phyloP scores from a whole-genome alignment of 1,140 invertebrate genomes.

The Bombyx mandarina region DNA sequence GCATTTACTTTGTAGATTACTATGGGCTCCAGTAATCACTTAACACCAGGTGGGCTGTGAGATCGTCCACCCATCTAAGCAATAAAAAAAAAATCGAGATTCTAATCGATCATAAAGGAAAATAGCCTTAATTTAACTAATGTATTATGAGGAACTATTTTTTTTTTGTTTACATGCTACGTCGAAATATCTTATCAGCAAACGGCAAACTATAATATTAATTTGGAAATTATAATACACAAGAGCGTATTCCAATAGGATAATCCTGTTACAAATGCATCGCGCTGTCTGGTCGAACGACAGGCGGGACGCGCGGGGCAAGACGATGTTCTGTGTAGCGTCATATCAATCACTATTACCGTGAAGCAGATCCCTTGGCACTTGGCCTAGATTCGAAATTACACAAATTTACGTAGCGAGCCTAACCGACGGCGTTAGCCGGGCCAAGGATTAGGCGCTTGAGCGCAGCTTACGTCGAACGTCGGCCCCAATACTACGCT shows the following conservation, averaged over 20 bases:
- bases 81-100: no score
- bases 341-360: conserved; percentile 68
- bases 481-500: conserved; percentile 51
- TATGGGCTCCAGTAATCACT: no score
- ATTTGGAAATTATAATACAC: not conserved
- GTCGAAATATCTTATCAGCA: no score
- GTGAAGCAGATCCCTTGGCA: conserved; percentile 62
- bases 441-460: conserved; percentile 49
- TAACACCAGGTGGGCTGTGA: no score
- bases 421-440: conserved; percentile 50
- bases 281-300: conserved; percentile 33
- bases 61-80: no score
- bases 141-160: no score
- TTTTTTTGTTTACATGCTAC: no score
- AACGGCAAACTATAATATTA: no score
- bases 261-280: conserved; percentile 50
- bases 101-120: no score
- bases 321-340: conserved; percentile 42
- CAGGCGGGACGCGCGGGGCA: conserved; percentile 29
- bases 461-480: conserved; percentile 53
- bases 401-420: conserved; percentile 66
- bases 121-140: no score
- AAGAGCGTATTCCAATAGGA: conserved; percentile 8
- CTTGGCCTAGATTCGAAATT: conserved; percentile 67
- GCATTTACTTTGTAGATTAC: no score